A percentile compares a stretch with the other conserved stretches of the same genome.
Conservation (phyloP, 2,888 invertebrate genomes). For the Homarus gammarus region DNA sequence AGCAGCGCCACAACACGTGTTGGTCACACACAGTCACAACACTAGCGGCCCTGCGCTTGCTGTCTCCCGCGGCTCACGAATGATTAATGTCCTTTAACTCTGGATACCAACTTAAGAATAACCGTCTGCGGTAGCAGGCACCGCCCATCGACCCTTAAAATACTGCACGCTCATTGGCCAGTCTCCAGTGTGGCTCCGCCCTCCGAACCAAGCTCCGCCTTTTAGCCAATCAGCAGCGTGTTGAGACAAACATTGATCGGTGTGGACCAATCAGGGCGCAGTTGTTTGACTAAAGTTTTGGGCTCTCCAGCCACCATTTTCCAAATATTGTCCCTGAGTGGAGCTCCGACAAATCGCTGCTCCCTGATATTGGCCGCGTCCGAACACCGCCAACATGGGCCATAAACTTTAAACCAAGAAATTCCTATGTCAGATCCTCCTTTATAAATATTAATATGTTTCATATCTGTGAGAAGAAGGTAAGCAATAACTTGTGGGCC, state of each 20-base stretch:
- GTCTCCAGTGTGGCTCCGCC: constrained; percentile 23
- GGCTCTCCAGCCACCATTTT: constrained; percentile 75
- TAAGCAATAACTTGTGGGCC: background rate
- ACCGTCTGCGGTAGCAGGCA: constrained; percentile 19
- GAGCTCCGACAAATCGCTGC: constrained; percentile 73
- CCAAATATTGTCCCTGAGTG: constrained; percentile 76
- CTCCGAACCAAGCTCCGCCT: constrained; percentile 27
- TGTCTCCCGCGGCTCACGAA: constrained; percentile 20
- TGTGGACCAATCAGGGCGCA: constrained; percentile 75
- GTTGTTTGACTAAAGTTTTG: constrained; percentile 76
- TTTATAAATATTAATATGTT: background rate
- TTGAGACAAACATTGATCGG: constrained; percentile 74
- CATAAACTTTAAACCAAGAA: background rate
- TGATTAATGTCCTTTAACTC: constrained; percentile 44
- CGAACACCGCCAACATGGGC: constrained; percentile 3
- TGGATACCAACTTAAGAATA: constrained; percentile 51
- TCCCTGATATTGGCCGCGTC: constrained; percentile 60
- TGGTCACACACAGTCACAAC: constrained; percentile 16
- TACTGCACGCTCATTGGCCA: constrained; percentile 33
- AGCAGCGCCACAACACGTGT: background rate
- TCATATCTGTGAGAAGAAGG: background rate
- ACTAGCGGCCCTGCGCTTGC: background rate
- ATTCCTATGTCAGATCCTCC: background rate
- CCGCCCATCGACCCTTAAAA: constrained; percentile 17
- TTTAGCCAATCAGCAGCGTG: constrained; percentile 70